Base-by-base conservation (phyloP, 2,113 vertebrate species). In the Cichladusa arquata region DNA sequence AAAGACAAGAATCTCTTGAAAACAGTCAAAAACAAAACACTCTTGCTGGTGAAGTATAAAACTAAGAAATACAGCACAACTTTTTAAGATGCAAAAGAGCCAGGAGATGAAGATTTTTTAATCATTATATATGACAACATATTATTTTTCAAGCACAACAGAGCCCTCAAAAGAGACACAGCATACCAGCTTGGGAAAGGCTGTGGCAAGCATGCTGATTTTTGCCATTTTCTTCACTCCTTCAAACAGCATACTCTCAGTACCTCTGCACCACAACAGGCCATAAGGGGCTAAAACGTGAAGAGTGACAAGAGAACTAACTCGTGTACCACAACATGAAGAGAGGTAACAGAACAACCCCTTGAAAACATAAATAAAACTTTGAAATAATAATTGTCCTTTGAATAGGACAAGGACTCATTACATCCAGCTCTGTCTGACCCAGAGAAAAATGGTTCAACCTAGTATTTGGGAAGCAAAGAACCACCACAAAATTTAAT, bases 1-100 rank as follows among this genome's bases (percentile, higher is more conserved):
- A 92, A 91, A 89, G 64, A 92, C 34, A 83, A 93, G 80, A 82
- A 86, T 81, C 85, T 89, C 92, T 91, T 78, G 64, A 83, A 67
- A 89, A 58, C 20, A 81, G 60, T 48, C 42, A 74, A 54, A 89
- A 85, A 78, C 54, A 77, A 88, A 95, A 70, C 57, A 86, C 19
- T 66, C 76, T 81, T 74, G 42, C 25, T 58, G 19, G 42, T 66
- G 19, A 81, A 91, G 26, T 89, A 88, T n/a, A 58, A 83, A 86
- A 54, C 28, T 50, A 73, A 73, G 65, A 89, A 91, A 95, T 42
- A 34, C 12, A 77, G 50, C 12, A 0, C 6, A 66, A 70, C 42
- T 70, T 69, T 78, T 91, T 50, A 70, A 86, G 81, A 91, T 47
- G 77, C 34, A 73, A 34, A 83, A 58, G 12, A 84, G 60, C 9